These are phyloP conservation scores for Hydrozoanthus tunicans DNA, from an alignment of 64 coral and sea anemone species.

Conservation along the genomic window DNA sequence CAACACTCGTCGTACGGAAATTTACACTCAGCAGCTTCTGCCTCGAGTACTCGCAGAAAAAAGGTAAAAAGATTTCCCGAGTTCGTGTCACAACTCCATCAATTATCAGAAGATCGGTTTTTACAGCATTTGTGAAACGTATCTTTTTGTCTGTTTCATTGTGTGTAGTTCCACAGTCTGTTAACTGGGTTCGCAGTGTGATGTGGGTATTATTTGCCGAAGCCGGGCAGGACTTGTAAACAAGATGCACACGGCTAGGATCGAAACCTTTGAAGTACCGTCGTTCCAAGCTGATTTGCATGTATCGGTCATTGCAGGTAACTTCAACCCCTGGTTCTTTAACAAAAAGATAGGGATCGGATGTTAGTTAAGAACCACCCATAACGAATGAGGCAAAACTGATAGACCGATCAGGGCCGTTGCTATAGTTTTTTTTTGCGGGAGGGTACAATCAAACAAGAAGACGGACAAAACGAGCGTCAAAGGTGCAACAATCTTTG, in stretches of 20 bases:
- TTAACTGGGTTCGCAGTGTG: not conserved
- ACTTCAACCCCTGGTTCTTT: slow-evolving; percentile 25
- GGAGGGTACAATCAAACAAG: too few species aligned
- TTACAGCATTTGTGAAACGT: slow-evolving; percentile 14
- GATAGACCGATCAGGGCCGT: too few species aligned
- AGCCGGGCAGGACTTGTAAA: slow-evolving; percentile 7
- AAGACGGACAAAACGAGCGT: too few species aligned
- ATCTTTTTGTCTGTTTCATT: slow-evolving; percentile 18
- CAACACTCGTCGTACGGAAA: not conserved
- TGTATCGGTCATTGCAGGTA: not conserved
- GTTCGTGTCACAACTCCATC: slow-evolving; percentile 24
- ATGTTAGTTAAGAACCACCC: not conserved
- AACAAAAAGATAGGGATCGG: not conserved
- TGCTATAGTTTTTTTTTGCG: too few species aligned
- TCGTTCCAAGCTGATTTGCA: slow-evolving; percentile 30
- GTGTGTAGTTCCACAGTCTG: slow-evolving; percentile 13
- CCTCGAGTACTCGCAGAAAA: slow-evolving; percentile 37
- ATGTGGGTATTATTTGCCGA: slow-evolving; percentile 13
- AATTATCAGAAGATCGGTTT: slow-evolving; percentile 13
- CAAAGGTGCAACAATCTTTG: too few species aligned
- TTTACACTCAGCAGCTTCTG: slow-evolving; percentile 9
- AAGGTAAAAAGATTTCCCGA: not conserved
- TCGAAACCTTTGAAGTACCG: slow-evolving; percentile 9
- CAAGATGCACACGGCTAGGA: slow-evolving; percentile 3
- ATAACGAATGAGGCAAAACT: too few species aligned